Evolutionary conservation across 2,113 vertebrate species (phyloP).

Genomic region (Phrynosoma platyrhinos): DNA sequence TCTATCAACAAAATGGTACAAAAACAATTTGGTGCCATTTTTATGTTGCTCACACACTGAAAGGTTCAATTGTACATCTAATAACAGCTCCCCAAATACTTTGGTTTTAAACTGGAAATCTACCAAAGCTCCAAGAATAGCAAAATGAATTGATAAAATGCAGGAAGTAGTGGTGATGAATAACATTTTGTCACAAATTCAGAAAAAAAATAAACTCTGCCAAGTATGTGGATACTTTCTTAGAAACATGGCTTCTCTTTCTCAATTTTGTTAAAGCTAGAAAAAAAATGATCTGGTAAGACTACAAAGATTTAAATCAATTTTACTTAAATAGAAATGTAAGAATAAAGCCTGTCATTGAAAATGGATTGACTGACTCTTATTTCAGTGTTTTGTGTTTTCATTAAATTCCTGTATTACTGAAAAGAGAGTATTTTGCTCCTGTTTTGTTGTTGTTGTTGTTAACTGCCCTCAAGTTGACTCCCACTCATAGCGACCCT

Average conservation of each 20-base stretch:
- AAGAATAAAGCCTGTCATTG: neutral
- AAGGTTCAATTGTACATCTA: neutral
- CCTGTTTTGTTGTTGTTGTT: too few species aligned
- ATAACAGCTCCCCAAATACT: neutral
- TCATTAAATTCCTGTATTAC: neutral
- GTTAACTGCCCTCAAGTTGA: too few species aligned
- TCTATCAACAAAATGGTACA: neutral
- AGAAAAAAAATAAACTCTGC: neutral
- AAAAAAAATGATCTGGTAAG: neutral
- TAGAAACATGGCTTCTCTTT: neutral
- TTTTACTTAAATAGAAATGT: neutral
- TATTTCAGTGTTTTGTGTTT: neutral
- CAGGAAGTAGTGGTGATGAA: neutral
- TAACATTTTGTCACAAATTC: neutral
- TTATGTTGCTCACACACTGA: neutral
- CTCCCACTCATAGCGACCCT: too few species aligned
- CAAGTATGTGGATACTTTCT: neutral
- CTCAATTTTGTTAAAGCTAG: neutral
- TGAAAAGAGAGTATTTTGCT: neutral
- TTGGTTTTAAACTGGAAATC: neutral
- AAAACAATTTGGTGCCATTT: neutral
- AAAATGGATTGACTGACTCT: neutral
- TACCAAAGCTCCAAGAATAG: neutral
- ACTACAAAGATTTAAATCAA: neutral
- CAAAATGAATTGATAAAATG: neutral